Base-by-base conservation (phyloP, 2,888 invertebrate genomes). In the Chloromyia formosa region DNA sequence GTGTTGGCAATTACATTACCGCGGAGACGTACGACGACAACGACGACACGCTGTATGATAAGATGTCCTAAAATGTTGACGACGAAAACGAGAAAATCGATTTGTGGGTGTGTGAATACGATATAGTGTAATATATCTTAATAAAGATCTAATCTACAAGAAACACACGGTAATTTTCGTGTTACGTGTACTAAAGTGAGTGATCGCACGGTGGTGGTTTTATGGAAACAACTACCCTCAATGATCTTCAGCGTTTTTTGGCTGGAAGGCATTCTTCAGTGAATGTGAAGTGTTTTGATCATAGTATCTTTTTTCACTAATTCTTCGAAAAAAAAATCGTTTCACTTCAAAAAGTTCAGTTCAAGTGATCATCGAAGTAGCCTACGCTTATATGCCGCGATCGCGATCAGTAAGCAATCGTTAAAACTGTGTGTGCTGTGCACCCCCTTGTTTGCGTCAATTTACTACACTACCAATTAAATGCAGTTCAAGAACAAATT, bases 141-240 rank as follows among this genome's bases (percentile, higher is more conserved):
- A 71, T 71, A 71, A 35, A 58, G 58, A 71, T 71, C 71, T 71
- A 71, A 71, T 71, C 71, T 10, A 56, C 40, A 27, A 2, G 18
- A 18, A 58, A 71, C 27, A 66, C 45, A 66, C 49, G 49, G 27
- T 71, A 71, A 71, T 71, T 58, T 35, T 35, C 27, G 27, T 35
- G 18, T 27, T 71, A 12, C 18, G 40, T 35, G 27, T 35, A 35
- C 27, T 35, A 35, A 7, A 35, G 27, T 35, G 27, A 35, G 27
- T 58, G 71, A 71, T 71, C 71, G 54, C 7, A 54, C 35, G 62
- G 40, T 12, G 23, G 45, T 66, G 49, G 49, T 58, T 71, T 71
- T 71, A 35, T 58, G 40, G 42, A 56, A 58, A 56, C n/a, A 58
- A 56, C 56, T 56, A 14, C 18, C 18, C 54, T 27, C 18, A 27